Conservation (phyloP, 2,797 vertebrate species). For the Lutjanus campechanus region DNA sequence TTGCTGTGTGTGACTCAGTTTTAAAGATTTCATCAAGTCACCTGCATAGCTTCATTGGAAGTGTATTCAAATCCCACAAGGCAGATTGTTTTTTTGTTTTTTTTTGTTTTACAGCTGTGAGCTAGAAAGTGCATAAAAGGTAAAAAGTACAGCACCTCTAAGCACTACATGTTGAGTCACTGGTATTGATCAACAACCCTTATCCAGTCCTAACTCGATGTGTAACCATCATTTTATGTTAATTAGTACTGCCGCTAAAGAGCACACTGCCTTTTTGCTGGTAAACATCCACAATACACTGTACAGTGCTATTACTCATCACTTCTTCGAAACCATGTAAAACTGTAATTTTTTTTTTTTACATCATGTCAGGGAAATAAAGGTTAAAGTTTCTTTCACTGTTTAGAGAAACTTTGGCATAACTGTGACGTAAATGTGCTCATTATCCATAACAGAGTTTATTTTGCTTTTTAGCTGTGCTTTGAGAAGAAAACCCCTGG, state of each 20-base stretch:
- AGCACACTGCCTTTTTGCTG: not conserved
- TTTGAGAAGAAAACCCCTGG: slow-evolving; percentile 5
- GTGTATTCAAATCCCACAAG: not conserved
- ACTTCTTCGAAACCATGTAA: not conserved
- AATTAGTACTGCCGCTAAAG: not conserved
- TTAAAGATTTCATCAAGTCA: slow-evolving; percentile 10
- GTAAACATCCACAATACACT: not conserved
- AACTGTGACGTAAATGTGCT: not conserved
- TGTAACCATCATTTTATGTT: not conserved
- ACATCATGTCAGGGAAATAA: not conserved
- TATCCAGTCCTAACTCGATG: not conserved
- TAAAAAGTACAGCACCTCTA: slow-evolving; percentile 8
- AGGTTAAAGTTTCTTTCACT: slow-evolving; percentile 1
- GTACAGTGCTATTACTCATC: not conserved
- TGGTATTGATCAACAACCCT: slow-evolving; percentile 27
- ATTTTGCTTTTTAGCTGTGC: not conserved
- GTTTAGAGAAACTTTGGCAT: not conserved
- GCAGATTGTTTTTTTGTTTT: not conserved
- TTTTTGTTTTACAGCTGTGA: not conserved
- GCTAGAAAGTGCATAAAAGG: slow-evolving; percentile 11
- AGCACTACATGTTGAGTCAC: slow-evolving; percentile 12
- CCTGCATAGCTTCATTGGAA: not conserved
- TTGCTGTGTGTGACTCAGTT: not conserved
- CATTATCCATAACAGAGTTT: not conserved
- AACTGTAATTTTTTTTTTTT: not conserved